Evolutionary conservation across 2,113 vertebrate genomes (phyloP).

Genomic region (Turnix velox): DNA sequence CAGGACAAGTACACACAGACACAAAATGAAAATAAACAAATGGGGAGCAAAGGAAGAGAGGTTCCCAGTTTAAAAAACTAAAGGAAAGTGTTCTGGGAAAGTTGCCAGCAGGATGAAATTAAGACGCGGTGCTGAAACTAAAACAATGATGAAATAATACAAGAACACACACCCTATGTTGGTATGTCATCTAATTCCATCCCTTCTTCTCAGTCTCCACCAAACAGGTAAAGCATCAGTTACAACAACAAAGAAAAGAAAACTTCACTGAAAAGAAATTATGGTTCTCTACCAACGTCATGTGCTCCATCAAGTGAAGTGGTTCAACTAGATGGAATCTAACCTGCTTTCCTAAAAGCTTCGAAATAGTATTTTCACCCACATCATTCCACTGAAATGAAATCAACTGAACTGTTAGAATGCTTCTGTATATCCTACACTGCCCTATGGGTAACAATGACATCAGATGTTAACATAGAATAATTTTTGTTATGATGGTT

Average conservation of each 20-base stretch:
- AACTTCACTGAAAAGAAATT: conserved; percentile 25
- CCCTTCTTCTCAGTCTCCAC: conserved; percentile 29
- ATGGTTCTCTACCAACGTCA: not conserved
- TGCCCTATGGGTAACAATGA: conserved; percentile 9
- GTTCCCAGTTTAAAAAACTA: conserved; percentile 29
- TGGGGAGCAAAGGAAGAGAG: conserved; percentile 15
- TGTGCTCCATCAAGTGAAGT: not conserved
- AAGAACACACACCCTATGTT: conserved; percentile 37
- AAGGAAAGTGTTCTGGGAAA: conserved; percentile 58
- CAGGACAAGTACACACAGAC: conserved; percentile 19
- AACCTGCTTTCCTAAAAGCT: conserved; percentile 50
- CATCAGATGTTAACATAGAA: not conserved
- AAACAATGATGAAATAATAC: conserved; percentile 51
- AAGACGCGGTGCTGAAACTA: conserved; percentile 22
- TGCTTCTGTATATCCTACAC: not conserved
- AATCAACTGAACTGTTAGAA: conserved; percentile 35
- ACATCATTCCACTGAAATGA: conserved; percentile 42
- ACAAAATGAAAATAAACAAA: conserved; percentile 15
- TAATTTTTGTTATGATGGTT: not conserved
- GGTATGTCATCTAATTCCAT: conserved; percentile 38
- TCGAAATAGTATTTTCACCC: conserved; percentile 1
- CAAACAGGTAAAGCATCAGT: conserved; percentile 38
- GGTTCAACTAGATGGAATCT: conserved; percentile 40
- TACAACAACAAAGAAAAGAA: conserved; percentile 27
- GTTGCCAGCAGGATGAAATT: conserved; percentile 44